These are phyloP conservation scores for Pocillopora verrucosa DNA, from an alignment of 64 coral and sea anemone species.

Conservation along the genomic window DNA sequence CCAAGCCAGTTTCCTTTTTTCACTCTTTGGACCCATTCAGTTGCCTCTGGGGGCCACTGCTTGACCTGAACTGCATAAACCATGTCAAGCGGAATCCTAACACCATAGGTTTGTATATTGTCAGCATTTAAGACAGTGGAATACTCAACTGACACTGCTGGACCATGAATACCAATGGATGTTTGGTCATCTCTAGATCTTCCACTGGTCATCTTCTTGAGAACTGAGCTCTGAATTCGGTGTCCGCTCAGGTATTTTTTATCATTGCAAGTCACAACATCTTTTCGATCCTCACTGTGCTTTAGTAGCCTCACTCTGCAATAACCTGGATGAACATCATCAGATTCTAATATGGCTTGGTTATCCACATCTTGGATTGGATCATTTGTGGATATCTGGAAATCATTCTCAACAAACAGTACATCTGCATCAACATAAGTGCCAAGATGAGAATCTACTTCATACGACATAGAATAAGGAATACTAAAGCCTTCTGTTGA, in stretches of 20 bases:
- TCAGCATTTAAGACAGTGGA: conserved; percentile 49
- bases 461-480: conserved; percentile 48
- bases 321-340: conserved; percentile 49
- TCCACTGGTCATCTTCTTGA: conserved; percentile 22
- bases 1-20: conserved; percentile 40
- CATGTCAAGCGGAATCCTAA: conserved; percentile 54
- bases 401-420: conserved; percentile 45
- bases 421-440: conserved; percentile 47
- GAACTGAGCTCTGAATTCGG: conserved; percentile 10
- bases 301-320: conserved; percentile 26
- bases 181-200: conserved; percentile 19
- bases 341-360: conserved; percentile 44
- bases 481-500: conserved; percentile 57
- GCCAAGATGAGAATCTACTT: conserved; percentile 25
- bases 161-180: conserved; percentile 39
- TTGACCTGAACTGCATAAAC: conserved; percentile 43
- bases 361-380: conserved; percentile 29
- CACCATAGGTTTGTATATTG: conserved; percentile 55
- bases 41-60: conserved; percentile 54
- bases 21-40: conserved; percentile 40
- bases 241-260: conserved; percentile 55
- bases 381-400: conserved; percentile 48
- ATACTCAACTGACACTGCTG: conserved; percentile 57
- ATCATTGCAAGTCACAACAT: conserved; percentile 33
- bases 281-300: conserved; percentile 14